Base-by-base conservation (phyloP, 2,113 vertebrate genomes). In the Passer montanus region DNA sequence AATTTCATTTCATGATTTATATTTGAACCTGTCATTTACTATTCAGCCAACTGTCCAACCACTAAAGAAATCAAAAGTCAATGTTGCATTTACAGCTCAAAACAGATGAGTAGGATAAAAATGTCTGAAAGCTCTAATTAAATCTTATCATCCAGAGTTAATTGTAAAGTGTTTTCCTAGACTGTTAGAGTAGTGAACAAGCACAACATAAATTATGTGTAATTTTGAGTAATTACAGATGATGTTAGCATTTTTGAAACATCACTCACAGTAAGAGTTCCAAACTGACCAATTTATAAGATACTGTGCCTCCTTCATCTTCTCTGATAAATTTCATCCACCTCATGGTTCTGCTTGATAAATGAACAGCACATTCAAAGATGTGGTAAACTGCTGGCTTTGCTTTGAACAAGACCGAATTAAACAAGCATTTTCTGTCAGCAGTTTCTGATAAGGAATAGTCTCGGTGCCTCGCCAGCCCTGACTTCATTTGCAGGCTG, bases 161-260 rank as follows among this genome's bases (percentile, higher is more conserved):
- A 92, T 74, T 93, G 86, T 64, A 84, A 28, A 66, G 53, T 81
- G 78, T 95, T 97, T 97, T 95, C 88, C 70, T 91, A 92, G 62
- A 91, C 84, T 96, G 91, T 70, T 85, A 46, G 50, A 72, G 67
- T 30, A 77, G 37, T 53, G 66, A 95, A 82, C 11, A 77, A 93
- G 44, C 66, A 89, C 89, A 97, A 94, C 81, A 93, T 90, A 94
- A 96, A 97, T 96, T 87, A 88, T 56, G 67, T 83, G 68, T 83
- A 87, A 89, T 96, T 97, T 95, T 86, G 77, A 95, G 93, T 95
- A 95, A 96, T 97, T 95, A 97, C 91, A 93, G 93, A 84, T 91
- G 55, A 73, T 80, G 89, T 90, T 97, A 95, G 95, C 96, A 80
- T 95, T 95, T 89, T 64, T 7, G 67, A 97, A 96, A 95, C 50